Evolutionary conservation across 2,797 vertebrate species (phyloP).

Genomic region (Caiman crocodilus): DNA sequence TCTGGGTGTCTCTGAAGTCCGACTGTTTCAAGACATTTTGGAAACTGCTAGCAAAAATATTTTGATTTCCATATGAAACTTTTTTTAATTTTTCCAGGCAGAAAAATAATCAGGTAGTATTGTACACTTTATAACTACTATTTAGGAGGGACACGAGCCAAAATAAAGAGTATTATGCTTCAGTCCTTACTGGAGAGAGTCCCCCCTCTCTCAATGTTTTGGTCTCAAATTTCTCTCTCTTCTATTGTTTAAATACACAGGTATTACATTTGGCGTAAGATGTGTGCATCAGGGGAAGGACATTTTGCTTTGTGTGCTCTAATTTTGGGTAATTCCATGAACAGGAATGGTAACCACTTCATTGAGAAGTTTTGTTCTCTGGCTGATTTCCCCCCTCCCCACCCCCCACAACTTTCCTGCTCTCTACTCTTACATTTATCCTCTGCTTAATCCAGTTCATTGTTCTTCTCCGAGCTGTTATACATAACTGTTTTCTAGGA

Average conservation of each 20-base stretch:
- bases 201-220: not conserved
- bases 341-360: not conserved
- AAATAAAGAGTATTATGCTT: not conserved
- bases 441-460: not conserved
- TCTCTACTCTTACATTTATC: not conserved
- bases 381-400: not conserved
- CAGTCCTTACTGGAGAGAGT: not conserved
- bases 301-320: not conserved
- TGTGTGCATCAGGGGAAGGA: not conserved
- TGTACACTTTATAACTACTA: not conserved
- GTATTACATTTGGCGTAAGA: not conserved
- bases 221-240: not conserved
- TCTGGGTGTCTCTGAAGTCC: not conserved
- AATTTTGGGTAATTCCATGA: not conserved
- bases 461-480: not conserved
- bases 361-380: not conserved
- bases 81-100: accelerated
- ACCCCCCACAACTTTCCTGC: not conserved
- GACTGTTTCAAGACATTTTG: not conserved
- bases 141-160: not conserved
- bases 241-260: not conserved
- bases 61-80: accelerated
- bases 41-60: accelerated
- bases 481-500: not conserved
- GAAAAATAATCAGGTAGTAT: not conserved